Evolutionary conservation across 1,140 invertebrate genomes (phyloP), one percentile per base, ranked within the genome.

Genomic region (Scaptomyza pallida): DNA sequence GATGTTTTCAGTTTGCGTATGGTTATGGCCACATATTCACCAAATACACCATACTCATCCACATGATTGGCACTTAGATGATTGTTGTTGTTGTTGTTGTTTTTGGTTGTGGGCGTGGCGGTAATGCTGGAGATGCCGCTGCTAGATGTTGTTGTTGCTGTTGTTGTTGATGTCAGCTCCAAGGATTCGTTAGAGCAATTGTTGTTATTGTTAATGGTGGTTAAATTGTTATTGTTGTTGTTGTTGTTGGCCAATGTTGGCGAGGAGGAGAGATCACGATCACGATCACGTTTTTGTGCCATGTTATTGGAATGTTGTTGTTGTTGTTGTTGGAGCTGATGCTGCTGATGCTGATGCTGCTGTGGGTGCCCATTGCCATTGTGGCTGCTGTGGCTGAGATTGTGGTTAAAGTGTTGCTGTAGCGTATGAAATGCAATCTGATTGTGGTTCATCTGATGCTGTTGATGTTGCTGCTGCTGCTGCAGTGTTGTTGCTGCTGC

Each of bases 11-110:
- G 64, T 19, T 91, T 91, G 15, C 89, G 77, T 79, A 91, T 91
- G 60, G 89, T 91, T 37, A 91, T 89, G 56, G 89, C 89, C 56
- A 91, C 89, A 45, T 91, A 91, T 35, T 91, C 89, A 21, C 89
- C 89, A 50, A 91, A 91, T 19, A 91, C 86, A 0, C 86, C 89
- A 48, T 91, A 91, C 44, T 91, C 89, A 65, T 91, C 89, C 56
- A 77, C 83, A 51, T 89, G 82, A 40, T 57, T 71, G 59, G 70
- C 51, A 52, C 69, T 78, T 41, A 73, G 15, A 6, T 59, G 21
- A 33, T 26, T 37, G 15, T 5, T 16, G 3, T 2, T 15, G n/a
- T 23, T 52, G 17, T 12, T 50, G 21, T 15, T 17, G n/a, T 21
- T 41, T 5, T 26, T 44, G 19, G 30, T 59, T 23, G 17, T 52